Percentiles rank a stretch among this genome's conserved stretches.
phyloP scores from a whole-genome alignment of 2,113 vertebrate genomes.

The Elephas maximus region DNA sequence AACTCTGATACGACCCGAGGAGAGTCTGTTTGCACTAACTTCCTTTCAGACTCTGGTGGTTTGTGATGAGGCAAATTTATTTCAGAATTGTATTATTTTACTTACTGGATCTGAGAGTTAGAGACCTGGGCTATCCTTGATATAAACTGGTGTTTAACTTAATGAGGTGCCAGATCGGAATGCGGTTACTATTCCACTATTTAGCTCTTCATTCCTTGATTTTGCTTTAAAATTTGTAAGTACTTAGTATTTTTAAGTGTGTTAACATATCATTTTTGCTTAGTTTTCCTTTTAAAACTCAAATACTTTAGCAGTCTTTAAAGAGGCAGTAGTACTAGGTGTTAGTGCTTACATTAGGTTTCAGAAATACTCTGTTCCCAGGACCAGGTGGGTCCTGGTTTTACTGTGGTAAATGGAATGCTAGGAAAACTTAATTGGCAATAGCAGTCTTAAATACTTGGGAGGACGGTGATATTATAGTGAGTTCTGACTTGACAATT shows the following conservation, averaged over 20 bases:
- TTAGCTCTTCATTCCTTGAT: not conserved
- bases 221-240: slow-evolving; percentile 49
- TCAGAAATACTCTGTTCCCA: not conserved
- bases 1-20: not conserved
- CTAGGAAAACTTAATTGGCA: not conserved
- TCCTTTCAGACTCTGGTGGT: not conserved
- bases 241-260: not conserved
- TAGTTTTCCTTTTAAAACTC: not conserved
- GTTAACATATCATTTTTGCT: not conserved
- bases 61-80: slow-evolving; percentile 6
- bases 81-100: slow-evolving; percentile 22
- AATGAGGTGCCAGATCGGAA: not conserved
- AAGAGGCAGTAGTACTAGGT: not conserved
- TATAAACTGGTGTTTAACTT: not conserved
- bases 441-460: not conserved
- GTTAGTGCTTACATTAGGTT: not conserved
- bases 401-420: not conserved
- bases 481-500: not conserved
- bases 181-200: not conserved
- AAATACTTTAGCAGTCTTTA: not conserved
- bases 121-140: not conserved
- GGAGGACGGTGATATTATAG: not conserved
- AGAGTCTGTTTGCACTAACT: not conserved
- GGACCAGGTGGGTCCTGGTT: not conserved
- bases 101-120: not conserved